These are phyloP conservation scores for Seladonia tumulorum DNA, from an alignment of 2,888 invertebrate genomes.

Conservation along the genomic window DNA sequence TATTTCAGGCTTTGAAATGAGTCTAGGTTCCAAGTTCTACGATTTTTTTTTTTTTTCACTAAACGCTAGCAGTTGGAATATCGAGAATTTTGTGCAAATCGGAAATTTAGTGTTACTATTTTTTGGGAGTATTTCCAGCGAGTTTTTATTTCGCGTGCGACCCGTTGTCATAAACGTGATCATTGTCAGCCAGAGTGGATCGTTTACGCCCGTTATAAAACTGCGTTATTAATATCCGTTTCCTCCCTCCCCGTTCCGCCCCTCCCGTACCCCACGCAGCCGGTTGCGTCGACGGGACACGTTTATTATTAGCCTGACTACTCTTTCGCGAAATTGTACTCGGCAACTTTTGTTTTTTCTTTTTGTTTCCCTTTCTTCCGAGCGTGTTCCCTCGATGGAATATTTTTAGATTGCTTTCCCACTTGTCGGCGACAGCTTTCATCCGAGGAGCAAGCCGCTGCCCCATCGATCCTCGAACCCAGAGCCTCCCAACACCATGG, in stretches of 20 bases:
- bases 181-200: conserved; percentile 35
- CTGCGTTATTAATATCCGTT: conserved; percentile 39
- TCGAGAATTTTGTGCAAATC: background rate
- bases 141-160: background rate
- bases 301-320: conserved; percentile 23
- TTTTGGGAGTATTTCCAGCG: background rate
- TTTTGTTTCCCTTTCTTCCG: conserved; percentile 16
- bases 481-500: background rate
- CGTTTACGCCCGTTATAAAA: conserved; percentile 34
- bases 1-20: background rate
- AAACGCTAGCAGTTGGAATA: background rate
- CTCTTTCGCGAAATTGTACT: conserved; percentile 12
- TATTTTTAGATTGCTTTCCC: conserved; percentile 12
- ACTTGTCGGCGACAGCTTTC: conserved; percentile 9
- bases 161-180: conserved; percentile 24
- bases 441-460: background rate
- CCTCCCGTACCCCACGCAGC: background rate
- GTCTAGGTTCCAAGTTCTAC: background rate
- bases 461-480: background rate
- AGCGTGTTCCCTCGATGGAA: background rate
- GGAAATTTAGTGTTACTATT: background rate
- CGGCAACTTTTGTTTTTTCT: background rate
- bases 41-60: background rate
- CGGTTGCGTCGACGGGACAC: conserved; percentile 16
- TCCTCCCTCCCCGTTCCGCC: background rate